phyloP scores from a whole-genome alignment of 1,140 invertebrate species.

The Drosophila lini region DNA sequence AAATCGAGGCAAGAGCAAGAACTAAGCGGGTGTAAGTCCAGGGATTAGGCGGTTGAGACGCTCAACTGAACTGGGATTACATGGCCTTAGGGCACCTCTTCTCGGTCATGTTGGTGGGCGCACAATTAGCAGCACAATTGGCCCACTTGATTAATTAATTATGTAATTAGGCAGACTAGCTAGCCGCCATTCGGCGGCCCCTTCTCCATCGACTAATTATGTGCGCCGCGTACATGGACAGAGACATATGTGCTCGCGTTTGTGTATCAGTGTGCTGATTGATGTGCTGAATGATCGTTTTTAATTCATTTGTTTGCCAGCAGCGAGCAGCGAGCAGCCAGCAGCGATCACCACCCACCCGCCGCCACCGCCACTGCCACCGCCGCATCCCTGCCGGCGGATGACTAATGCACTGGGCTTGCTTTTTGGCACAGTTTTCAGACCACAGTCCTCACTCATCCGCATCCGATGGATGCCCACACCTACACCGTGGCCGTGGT shows the following conservation, averaged over 20 bases:
- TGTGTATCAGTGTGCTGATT: slow-evolving; percentile 66
- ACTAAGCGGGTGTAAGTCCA: slow-evolving; percentile 21
- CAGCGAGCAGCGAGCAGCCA: background rate
- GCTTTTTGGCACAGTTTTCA: slow-evolving; percentile 73
- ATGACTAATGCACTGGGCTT: slow-evolving; percentile 62
- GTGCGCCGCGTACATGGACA: slow-evolving; percentile 7
- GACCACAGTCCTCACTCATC: slow-evolving; percentile 61
- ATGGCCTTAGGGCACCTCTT: background rate
- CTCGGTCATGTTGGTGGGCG: background rate
- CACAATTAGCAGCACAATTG: slow-evolving; percentile 30
- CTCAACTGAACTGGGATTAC: slow-evolving; percentile 15
- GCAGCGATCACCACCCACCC: background rate
- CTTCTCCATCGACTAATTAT: slow-evolving; percentile 11
- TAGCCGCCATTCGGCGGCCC: background rate
- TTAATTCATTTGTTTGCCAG: slow-evolving; percentile 68
- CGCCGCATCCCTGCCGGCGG: slow-evolving; percentile 1
- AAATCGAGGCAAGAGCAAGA: slow-evolving; percentile 21
- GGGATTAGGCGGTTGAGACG: slow-evolving; percentile 15
- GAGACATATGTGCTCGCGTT: slow-evolving; percentile 26
- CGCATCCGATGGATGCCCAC: slow-evolving; percentile 54
- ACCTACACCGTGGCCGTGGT: slow-evolving; percentile 32
- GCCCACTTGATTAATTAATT: slow-evolving; percentile 48
- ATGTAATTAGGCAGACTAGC: slow-evolving; percentile 32
- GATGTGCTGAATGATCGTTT: slow-evolving; percentile 81
- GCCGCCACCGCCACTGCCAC: background rate